Evolutionary conservation across 1,140 invertebrate species (phyloP).

Genomic region (Drosophila sp.): DNA sequence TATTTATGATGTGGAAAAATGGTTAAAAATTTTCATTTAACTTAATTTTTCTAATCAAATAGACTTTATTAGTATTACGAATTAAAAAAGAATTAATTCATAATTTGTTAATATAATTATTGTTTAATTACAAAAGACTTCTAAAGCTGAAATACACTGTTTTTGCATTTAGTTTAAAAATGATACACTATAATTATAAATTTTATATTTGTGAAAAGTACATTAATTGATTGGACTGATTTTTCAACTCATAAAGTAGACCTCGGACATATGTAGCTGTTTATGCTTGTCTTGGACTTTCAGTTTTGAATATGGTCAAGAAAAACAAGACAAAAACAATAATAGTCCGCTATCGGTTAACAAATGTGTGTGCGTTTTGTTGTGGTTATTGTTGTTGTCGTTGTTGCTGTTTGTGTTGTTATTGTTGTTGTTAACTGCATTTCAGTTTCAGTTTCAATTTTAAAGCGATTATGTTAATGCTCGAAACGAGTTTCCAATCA

Average conservation of each 20-base stretch:
- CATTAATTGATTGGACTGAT: background rate
- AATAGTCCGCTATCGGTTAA: constrained; percentile 40
- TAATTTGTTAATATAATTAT: no score
- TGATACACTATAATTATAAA: no score
- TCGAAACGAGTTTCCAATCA: constrained; percentile 77
- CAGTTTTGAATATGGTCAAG: constrained; percentile 25
- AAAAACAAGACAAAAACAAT: constrained; percentile 9
- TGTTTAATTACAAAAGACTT: no score
- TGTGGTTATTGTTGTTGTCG: constrained; percentile 13
- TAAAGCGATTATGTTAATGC: constrained; percentile 81
- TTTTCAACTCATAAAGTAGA: background rate
- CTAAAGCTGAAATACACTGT: no score
- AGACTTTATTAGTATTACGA: no score
- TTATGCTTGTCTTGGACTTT: constrained; percentile 9
- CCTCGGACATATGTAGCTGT: constrained; percentile 4
- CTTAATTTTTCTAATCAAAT: no score
- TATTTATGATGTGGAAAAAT: no score
- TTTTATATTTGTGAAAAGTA: background rate
- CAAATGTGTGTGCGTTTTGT: constrained; percentile 28
- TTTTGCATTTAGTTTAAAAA: no score
- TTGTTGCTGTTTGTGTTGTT: constrained; percentile 38
- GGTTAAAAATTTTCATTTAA: no score
- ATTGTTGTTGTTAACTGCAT: constrained; percentile 67
- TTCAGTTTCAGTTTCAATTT: constrained; percentile 78
- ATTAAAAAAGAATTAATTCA: background rate